Base-by-base conservation (phyloP, 2,888 invertebrate species). In the Erpobdella octoculata region DNA sequence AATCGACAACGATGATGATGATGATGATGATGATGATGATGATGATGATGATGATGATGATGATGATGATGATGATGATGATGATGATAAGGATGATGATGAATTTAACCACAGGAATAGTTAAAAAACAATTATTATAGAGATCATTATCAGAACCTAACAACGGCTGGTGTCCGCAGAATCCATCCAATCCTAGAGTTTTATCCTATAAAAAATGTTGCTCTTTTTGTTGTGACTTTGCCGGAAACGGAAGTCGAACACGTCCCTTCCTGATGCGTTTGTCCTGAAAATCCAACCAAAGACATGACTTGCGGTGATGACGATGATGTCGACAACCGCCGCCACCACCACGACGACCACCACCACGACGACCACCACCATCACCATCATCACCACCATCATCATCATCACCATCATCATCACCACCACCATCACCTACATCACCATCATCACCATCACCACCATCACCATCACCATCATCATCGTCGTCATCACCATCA, bases 341-440 rank as follows among this genome's bases (percentile, higher is more conserved):
- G n/a, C n/a, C n/a, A n/a, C 21, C 46, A 2, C 21, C 5, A 46
- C 21, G 18, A 3, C 5, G 18, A 46, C 21, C 46, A 5, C 21
- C 5, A 46, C 21, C 46, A 5, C 5, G 1, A n/a, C 5, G 18
- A 64, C 2, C 33, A 64, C n/a, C 35, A 3, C 18, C 5, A 64
- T 33, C 35, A 31, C 4, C 64, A 35, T 33, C 64, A 31, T 64
- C 64, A 64, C 2, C 64, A 3, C 35, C 65, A 65, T 65, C 65
- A 12, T 65, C 65, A 21, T 65, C 65, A 5, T 65, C 65, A 36
- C 37, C 65, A 3, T 37, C 9, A 37, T 65, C 35, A 36, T 65
- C 65, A 36, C 37, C 37, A 65, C 37, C 65, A 70, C 61, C 53
- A 3, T 53, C 5, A 53, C 21, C 53, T 25, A 53, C 21, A 53